Evolutionary conservation across 2,113 vertebrate species (phyloP).

Genomic region (Tringa solitaria): DNA sequence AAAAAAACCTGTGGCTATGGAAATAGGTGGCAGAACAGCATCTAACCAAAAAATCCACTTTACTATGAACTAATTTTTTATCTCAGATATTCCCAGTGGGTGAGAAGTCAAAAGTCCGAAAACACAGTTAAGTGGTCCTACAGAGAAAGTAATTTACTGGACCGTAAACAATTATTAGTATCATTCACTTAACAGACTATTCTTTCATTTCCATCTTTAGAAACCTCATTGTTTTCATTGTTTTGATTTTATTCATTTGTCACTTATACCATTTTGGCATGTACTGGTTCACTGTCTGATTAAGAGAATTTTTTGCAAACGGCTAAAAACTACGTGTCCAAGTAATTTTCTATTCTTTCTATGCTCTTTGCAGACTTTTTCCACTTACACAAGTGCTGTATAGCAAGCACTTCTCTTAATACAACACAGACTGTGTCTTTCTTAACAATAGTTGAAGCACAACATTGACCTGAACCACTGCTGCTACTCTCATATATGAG

Average conservation of each 20-base stretch:
- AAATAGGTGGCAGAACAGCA: not conserved
- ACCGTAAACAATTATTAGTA: not conserved
- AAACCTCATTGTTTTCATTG: not conserved
- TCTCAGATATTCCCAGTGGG: not conserved
- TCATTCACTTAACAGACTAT: not conserved
- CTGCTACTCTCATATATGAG: not conserved
- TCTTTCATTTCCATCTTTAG: not conserved
- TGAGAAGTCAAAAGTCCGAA: not conserved
- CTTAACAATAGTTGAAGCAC: not conserved
- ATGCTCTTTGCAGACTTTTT: not conserved
- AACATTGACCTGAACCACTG: not conserved
- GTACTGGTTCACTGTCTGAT: not conserved
- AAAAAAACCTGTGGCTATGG: not conserved
- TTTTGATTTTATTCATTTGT: not conserved
- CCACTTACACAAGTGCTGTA: not conserved
- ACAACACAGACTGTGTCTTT: not conserved
- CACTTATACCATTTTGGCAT: not conserved
- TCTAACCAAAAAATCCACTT: not conserved
- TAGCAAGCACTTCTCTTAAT: not conserved
- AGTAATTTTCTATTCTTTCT: not conserved
- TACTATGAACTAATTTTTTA: not conserved
- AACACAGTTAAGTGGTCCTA: not conserved
- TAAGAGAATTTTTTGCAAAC: not conserved
- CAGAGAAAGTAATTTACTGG: not conserved
- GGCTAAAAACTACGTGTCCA: not conserved